A percentile compares a stretch with the other conserved stretches of the same genome.
These are phyloP conservation scores for Eugnorisma glareosa DNA, from an alignment of 2,888 invertebrate genomes.

Conservation along the genomic window DNA sequence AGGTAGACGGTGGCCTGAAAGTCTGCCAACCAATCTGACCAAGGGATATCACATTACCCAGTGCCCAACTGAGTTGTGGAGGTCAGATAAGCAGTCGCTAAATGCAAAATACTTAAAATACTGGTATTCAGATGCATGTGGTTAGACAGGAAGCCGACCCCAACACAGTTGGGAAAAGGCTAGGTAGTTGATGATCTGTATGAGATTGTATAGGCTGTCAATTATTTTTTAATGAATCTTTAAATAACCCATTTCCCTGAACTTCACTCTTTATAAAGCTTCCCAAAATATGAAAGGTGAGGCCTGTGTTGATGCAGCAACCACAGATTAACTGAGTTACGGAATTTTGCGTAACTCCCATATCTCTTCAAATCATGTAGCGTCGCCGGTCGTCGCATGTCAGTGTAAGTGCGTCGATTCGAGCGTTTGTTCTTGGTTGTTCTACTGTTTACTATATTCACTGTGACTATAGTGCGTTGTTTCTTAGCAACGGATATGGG, in stretches of 20 bases:
- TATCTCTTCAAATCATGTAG: background rate
- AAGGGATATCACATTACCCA: no score
- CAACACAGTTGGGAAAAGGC: no score
- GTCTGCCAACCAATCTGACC: no score
- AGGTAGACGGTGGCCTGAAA: background rate
- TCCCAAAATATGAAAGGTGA: background rate
- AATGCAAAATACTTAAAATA: background rate
- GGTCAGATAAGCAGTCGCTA: no score
- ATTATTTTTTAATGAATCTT: no score
- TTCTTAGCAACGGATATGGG: constrained; percentile 67
- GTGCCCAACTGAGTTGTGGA: no score
- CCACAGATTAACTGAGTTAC: no score
- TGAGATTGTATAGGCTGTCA: no score
- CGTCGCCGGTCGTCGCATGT: no score
- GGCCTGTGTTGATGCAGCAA: background rate
- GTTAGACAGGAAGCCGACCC: background rate
- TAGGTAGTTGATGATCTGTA: background rate
- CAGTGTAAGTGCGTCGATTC: background rate
- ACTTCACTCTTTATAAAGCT: background rate
- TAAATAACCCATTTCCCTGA: no score
- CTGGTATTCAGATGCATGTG: background rate
- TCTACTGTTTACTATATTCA: constrained; percentile 5
- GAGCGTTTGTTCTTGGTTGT: background rate
- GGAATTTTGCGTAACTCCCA: background rate
- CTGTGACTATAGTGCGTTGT: constrained; percentile 58